These are phyloP conservation scores for Triplophysa bombifrons DNA, from an alignment of 2,797 vertebrate species.

Conservation along the genomic window DNA sequence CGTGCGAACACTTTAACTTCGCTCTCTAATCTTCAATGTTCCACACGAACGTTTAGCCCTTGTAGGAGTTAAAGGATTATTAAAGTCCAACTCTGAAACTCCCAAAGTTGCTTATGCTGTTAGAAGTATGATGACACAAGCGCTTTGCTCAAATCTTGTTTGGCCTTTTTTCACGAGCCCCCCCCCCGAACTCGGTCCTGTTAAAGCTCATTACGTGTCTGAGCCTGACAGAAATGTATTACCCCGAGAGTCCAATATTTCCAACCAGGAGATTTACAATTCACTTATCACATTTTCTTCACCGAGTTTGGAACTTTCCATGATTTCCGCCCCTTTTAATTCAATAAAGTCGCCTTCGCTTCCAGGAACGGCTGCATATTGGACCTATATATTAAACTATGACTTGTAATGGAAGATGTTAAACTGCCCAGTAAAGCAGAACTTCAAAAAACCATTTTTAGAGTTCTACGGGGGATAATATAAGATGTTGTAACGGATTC, in stretches of 20 bases:
- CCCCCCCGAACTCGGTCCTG: conserved; percentile 61
- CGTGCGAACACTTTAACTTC: conserved; percentile 66
- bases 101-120: conserved; percentile 66
- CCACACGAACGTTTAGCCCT: conserved; percentile 58
- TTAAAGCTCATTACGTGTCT: conserved; percentile 78
- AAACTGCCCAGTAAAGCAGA: conserved; percentile 44
- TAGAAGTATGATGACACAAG: conserved; percentile 63
- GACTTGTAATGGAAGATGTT: conserved; percentile 47
- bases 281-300: conserved; percentile 68
- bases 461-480: conserved; percentile 33
- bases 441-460: conserved; percentile 46
- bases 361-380: conserved; percentile 59
- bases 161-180: conserved; percentile 22
- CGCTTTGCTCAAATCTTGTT: conserved; percentile 29
- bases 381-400: conserved; percentile 47
- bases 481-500: conserved; percentile 25
- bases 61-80: conserved; percentile 72
- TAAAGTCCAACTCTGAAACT: conserved; percentile 64
- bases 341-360: conserved; percentile 70
- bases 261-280: conserved; percentile 69
- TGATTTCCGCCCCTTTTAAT: conserved; percentile 62
- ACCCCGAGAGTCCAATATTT: conserved; percentile 66
- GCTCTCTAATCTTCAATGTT: conserved; percentile 60
- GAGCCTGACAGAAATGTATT: conserved; percentile 73
- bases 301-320: conserved; percentile 58